Conservation (phyloP, 2,113 vertebrate genomes). For the Tragelaphus scriptus region DNA sequence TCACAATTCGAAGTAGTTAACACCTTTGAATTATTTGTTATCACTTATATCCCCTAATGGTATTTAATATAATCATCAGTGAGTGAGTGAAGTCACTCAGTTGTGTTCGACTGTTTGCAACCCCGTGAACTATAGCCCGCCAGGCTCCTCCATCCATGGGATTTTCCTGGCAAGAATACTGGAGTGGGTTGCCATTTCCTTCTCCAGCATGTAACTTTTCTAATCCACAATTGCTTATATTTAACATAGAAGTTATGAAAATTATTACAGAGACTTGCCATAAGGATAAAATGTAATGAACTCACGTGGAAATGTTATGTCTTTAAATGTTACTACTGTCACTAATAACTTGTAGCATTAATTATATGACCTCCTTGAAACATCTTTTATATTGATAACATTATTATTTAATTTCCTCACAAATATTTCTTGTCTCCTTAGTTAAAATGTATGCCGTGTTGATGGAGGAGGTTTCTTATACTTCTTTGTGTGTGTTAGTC, state of each 20-base stretch:
- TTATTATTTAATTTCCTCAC: conserved; percentile 19
- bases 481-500: neutral
- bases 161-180: no score
- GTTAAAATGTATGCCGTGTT: neutral
- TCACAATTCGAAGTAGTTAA: no score
- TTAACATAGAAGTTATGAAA: neutral
- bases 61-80: neutral
- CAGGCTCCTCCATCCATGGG: no score
- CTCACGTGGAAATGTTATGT: neutral
- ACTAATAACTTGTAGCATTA: neutral
- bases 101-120: no score
- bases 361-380: neutral
- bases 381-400: neutral
- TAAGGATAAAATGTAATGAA: neutral
- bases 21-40: neutral
- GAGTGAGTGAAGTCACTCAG: no score
- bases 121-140: no score
- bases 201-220: neutral
- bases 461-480: neutral
- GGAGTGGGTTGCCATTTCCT: no score
- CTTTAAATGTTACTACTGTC: neutral
- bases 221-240: neutral
- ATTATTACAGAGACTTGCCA: neutral
- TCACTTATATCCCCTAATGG: neutral
- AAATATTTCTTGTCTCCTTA: neutral